phyloP scores from a whole-genome alignment of 2,113 vertebrate species.

The Nibea coibor region DNA sequence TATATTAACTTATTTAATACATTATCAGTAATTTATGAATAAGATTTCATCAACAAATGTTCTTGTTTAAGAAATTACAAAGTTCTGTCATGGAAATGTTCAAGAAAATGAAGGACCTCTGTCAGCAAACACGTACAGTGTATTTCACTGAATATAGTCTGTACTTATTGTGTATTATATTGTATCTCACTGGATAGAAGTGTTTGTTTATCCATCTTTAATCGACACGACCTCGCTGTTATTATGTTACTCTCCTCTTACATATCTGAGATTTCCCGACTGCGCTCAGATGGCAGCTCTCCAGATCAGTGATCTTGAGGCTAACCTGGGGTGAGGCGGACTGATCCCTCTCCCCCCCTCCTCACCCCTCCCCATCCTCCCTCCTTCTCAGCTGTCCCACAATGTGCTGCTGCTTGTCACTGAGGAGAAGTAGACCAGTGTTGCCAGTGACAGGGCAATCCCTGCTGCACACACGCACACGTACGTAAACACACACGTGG shows the following conservation, averaged over 20 bases:
- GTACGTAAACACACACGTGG: not conserved
- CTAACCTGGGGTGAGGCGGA: constrained; percentile 70
- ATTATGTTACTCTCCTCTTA: constrained; percentile 70
- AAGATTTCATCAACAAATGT: no score
- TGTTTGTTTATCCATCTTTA: constrained; percentile 46
- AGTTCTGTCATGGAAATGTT: not conserved
- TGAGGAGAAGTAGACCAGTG: constrained; percentile 77
- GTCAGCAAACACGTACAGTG: not conserved
- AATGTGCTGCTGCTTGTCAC: constrained; percentile 94
- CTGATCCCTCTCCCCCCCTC: constrained; percentile 31
- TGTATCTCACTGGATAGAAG: not conserved
- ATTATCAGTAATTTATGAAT: not conserved
- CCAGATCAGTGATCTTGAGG: constrained; percentile 68
- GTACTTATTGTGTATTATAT: not conserved
- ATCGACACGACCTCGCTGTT: constrained; percentile 33
- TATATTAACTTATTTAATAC: not conserved
- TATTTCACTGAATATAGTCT: not conserved
- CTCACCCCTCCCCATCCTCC: constrained; percentile 19
- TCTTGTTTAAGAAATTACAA: not conserved
- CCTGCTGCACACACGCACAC: not conserved
- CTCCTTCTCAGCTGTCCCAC: constrained; percentile 89
- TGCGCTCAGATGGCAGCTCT: constrained; percentile 62
- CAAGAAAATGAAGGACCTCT: not conserved
- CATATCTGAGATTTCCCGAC: constrained; percentile 65
- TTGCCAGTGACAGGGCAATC: constrained; percentile 67